phyloP scores from a whole-genome alignment of 2,888 invertebrate species.

The Macrophya alboannulata region DNA sequence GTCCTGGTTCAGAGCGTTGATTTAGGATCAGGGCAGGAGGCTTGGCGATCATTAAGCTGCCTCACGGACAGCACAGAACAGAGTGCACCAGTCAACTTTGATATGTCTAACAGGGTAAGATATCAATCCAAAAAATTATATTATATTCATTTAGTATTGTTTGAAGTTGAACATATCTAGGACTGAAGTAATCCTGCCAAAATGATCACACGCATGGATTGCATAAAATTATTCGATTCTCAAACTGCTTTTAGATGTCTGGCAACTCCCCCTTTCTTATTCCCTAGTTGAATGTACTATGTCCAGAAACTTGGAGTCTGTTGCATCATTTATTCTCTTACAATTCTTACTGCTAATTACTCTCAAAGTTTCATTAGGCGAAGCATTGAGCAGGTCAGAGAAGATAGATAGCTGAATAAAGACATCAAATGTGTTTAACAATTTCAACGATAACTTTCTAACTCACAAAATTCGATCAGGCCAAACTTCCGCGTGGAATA shows the following conservation, averaged over 20 bases:
- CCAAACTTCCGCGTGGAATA: conserved; percentile 97
- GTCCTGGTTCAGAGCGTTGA: conserved; percentile 79
- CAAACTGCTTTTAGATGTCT: background rate
- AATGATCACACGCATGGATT: background rate
- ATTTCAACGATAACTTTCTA: background rate
- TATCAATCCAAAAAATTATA: background rate
- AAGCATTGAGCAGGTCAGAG: background rate
- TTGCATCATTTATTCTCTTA: background rate
- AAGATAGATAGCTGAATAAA: background rate
- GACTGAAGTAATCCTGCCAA: background rate
- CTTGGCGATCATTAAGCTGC: conserved; percentile 92
- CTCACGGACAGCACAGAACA: conserved; percentile 95
- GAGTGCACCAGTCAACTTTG: conserved; percentile 95
- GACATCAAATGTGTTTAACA: background rate
- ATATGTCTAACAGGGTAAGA: conserved; percentile 93
- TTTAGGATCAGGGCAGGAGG: conserved; percentile 84
- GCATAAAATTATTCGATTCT: background rate
- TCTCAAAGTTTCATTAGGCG: background rate
- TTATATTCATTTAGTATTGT: background rate
- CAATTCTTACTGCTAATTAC: background rate
- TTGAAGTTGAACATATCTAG: background rate
- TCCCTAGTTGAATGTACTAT: background rate
- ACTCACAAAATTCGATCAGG: conserved; percentile 81
- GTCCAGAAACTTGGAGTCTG: background rate
- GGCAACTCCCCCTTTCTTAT: background rate